Conservation (phyloP, 2,113 vertebrate species). For the Condylura cristata region DNA sequence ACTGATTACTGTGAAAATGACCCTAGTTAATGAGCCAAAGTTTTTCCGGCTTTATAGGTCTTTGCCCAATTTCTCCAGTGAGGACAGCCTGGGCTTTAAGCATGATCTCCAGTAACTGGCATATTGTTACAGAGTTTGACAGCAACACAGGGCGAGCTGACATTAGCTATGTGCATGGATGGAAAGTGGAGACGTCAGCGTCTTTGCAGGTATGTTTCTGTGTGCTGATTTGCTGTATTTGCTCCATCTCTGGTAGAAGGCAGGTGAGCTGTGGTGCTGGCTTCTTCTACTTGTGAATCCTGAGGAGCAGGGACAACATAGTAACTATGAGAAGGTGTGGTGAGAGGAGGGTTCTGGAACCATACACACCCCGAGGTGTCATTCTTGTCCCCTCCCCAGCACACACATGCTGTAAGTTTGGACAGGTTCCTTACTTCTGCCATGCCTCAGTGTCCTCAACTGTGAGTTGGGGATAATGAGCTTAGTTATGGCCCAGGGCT, state of each 20-base stretch:
- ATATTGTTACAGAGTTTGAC: not conserved
- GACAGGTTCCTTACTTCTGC: not conserved
- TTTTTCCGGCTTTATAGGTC: not conserved
- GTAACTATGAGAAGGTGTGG: not conserved
- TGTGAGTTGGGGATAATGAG: not conserved
- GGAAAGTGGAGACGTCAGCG: rapidly evolving
- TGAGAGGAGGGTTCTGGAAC: not conserved
- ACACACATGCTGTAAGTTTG: no score
- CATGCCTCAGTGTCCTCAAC: not conserved
- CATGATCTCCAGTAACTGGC: not conserved
- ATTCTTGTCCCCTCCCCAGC: no score
- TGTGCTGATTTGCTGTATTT: not conserved
- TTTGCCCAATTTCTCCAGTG: not conserved
- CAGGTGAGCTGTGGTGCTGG: not conserved
- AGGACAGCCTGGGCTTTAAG: not conserved
- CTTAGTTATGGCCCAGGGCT: not conserved
- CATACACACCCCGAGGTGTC: not conserved
- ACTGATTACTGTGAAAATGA: not conserved
- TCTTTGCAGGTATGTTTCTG: not conserved
- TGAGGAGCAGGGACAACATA: rapidly evolving
- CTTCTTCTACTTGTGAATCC: not conserved
- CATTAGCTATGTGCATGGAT: not conserved
- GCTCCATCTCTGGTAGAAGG: not conserved
- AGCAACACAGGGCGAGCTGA: not conserved
- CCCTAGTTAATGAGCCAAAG: not conserved